Conservation (phyloP, 2,113 vertebrate genomes). For the Pardalotus punctatus region DNA sequence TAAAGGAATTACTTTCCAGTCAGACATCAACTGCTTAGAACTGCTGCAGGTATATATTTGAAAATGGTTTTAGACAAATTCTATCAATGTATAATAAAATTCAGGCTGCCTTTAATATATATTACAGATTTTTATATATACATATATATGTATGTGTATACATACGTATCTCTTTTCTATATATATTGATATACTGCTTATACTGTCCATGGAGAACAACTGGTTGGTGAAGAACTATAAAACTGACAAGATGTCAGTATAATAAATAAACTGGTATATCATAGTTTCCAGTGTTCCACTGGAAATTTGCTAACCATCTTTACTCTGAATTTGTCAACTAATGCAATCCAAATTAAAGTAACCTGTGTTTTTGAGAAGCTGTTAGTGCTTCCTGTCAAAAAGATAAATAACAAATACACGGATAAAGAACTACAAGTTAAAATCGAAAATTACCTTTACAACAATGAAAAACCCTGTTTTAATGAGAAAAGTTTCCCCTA, state of each 20-base stretch:
- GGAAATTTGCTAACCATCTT: background rate
- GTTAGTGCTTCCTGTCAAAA: background rate
- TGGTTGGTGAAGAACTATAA: background rate
- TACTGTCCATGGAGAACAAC: background rate
- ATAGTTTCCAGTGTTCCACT: background rate
- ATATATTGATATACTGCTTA: background rate
- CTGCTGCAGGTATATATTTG: slow-evolving; percentile 28
- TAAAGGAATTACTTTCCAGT: slow-evolving; percentile 54
- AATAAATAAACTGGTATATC: background rate
- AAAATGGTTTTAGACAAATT: slow-evolving; percentile 21
- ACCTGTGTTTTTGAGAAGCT: background rate
- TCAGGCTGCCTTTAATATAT: background rate
- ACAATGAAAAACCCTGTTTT: background rate
- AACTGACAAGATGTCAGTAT: background rate
- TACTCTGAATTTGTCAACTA: background rate
- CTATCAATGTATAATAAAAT: background rate
- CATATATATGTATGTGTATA: background rate
- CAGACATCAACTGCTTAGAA: slow-evolving; percentile 45
- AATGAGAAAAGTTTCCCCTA: background rate
- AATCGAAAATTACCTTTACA: background rate
- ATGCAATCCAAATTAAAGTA: background rate
- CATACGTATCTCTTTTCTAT: too few species aligned
- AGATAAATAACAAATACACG: background rate
- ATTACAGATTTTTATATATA: background rate
- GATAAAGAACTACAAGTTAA: background rate